Conservation (phyloP, 2,888 invertebrate genomes). For the Trachelus tabidus region DNA sequence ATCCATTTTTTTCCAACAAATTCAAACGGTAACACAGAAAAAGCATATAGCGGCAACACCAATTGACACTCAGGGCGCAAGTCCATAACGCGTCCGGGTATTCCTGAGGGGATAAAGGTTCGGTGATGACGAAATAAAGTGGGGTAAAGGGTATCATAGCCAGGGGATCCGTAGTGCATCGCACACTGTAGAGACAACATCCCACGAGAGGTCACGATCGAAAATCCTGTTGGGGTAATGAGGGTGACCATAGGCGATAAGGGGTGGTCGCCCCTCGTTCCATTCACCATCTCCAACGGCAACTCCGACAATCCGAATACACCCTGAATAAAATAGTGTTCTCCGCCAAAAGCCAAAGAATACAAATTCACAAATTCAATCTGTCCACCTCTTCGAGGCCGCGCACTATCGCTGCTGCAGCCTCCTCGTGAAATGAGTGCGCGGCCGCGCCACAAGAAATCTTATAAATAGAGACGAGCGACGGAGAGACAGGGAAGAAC, state of each 20-base stretch:
- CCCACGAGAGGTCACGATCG: slow-evolving; percentile 49
- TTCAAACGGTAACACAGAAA: not conserved
- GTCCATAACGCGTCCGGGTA: not conserved
- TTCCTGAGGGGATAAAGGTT: not conserved
- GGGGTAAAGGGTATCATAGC: not conserved
- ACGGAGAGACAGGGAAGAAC: not conserved
- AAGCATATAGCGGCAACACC: not conserved
- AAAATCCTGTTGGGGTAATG: slow-evolving; percentile 27
- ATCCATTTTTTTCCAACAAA: not conserved
- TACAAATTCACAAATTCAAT: not conserved
- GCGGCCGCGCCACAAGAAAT: not conserved
- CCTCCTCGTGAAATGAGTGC: slow-evolving; percentile 3
- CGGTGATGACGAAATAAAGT: not conserved
- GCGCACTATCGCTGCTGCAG: not conserved
- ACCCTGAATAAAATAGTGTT: not conserved
- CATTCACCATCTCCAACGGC: not conserved
- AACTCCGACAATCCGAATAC: not conserved
- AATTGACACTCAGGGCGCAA: not conserved
- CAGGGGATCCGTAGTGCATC: not conserved
- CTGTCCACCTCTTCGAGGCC: not conserved
- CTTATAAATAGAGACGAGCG: slow-evolving; percentile 6
- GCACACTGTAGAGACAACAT: slow-evolving; percentile 46
- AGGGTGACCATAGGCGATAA: not conserved
- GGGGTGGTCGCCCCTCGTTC: not conserved
- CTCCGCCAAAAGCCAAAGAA: not conserved